phyloP scores from a whole-genome alignment of 35 echinoderm and acorn worm species.

The Antedon bifida region DNA sequence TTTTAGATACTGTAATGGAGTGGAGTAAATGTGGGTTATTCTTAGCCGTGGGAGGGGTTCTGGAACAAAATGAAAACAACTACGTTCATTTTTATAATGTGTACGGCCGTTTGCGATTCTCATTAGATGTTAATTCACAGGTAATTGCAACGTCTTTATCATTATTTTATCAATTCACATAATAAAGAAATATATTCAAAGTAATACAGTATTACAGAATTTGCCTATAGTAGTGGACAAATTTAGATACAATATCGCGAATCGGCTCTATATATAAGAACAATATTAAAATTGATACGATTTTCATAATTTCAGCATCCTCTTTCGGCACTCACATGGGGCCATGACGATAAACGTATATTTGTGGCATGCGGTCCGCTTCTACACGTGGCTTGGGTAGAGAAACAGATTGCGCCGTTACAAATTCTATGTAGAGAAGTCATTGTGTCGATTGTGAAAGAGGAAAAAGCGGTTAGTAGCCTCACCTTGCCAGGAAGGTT shows the following conservation, averaged over 20 bases:
- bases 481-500: slow-evolving; percentile 66
- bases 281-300: no score
- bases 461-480: slow-evolving; percentile 55
- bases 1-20: slow-evolving; percentile 61
- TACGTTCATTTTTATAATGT: slow-evolving; percentile 84
- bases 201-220: no score
- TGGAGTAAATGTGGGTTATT: slow-evolving; percentile 86
- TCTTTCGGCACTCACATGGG: slow-evolving; percentile 77
- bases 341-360: slow-evolving; percentile 84
- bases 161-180: no score
- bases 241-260: no score
- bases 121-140: slow-evolving; percentile 84
- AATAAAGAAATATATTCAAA: no score
- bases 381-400: slow-evolving; percentile 94
- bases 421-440: slow-evolving; percentile 93
- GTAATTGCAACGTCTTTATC: no score
- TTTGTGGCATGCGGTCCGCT: slow-evolving; percentile 77
- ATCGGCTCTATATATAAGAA: no score
- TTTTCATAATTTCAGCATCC: slow-evolving; percentile 45
- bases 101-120: slow-evolving; percentile 58
- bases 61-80: slow-evolving; percentile 47
- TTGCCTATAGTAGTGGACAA: no score
- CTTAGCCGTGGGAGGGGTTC: slow-evolving; percentile 67
- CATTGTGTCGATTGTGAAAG: slow-evolving; percentile 40
- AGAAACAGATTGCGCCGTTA: slow-evolving; percentile 80